phyloP scores from a whole-genome alignment of 2,888 invertebrate species.

The Heliothis peltigera region DNA sequence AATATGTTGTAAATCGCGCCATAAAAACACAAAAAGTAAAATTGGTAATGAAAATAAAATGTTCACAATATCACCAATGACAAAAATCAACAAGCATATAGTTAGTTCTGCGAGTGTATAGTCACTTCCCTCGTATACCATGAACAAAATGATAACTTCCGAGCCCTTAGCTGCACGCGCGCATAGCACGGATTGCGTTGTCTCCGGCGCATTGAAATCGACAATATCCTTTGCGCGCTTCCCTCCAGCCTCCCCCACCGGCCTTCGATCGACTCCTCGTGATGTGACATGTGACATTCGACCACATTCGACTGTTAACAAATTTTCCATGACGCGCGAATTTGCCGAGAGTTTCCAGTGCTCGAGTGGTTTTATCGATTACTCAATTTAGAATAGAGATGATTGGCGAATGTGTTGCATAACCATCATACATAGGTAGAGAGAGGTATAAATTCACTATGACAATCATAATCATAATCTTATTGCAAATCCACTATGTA shows the following conservation, averaged over 20 bases:
- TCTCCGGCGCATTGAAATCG: constrained; percentile 75
- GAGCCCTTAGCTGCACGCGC: constrained; percentile 46
- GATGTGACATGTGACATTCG: constrained; percentile 57
- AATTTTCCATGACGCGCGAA: constrained; percentile 41
- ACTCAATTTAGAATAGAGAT: not conserved
- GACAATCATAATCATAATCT: too few relatives aligned
- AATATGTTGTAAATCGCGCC: too few relatives aligned
- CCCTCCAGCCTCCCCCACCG: constrained; percentile 71
- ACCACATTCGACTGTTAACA: constrained; percentile 22
- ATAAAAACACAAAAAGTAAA: too few relatives aligned
- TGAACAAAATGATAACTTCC: constrained; percentile 1
- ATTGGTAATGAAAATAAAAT: too few relatives aligned
- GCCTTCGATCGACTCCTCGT: constrained; percentile 68
- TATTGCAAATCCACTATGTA: too few relatives aligned
- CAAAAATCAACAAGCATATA: too few relatives aligned
- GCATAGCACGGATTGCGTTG: constrained; percentile 60
- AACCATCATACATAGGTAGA: too few relatives aligned
- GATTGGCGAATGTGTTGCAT: too few relatives aligned
- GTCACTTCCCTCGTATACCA: not conserved
- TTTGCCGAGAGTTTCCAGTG: constrained; percentile 5
- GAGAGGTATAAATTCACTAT: too few relatives aligned
- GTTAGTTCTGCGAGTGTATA: too few relatives aligned
- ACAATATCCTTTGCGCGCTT: constrained; percentile 78
- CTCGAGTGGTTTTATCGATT: not conserved
- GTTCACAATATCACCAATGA: too few relatives aligned